Conservation (phyloP, 2,888 invertebrate genomes). For the Tinea semifulvella region DNA sequence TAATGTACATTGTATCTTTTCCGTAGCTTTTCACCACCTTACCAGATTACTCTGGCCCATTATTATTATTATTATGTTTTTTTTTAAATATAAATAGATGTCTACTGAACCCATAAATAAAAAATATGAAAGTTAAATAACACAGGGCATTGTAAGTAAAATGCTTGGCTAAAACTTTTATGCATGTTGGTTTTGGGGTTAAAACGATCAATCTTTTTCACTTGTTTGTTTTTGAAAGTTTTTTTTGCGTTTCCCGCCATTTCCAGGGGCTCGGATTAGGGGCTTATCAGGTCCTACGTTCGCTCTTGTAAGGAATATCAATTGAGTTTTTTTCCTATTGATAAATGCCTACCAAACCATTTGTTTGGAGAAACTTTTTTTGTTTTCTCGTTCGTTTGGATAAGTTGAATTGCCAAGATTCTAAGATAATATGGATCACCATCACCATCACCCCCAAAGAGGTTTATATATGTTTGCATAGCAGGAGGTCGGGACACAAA, state of each 20-base stretch:
- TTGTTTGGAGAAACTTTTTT: background rate
- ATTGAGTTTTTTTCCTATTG: conserved; percentile 9
- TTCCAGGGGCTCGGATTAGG: conserved; percentile 4
- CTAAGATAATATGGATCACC: too few relatives aligned
- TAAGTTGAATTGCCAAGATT: too few relatives aligned
- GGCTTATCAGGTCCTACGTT: conserved; percentile 9
- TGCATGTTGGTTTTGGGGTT: conserved; percentile 8
- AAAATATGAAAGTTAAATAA: background rate
- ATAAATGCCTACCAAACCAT: conserved; percentile 1
- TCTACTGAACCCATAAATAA: background rate
- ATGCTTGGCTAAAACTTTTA: background rate
- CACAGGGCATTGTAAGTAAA: conserved; percentile 6
- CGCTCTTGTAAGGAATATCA: conserved; percentile 2
- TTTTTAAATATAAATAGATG: too few relatives aligned
- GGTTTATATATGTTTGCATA: too few relatives aligned
- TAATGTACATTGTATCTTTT: too few relatives aligned
- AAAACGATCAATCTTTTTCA: conserved; percentile 10
- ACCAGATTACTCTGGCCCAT: too few relatives aligned
- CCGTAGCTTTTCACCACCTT: too few relatives aligned
- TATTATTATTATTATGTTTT: too few relatives aligned
- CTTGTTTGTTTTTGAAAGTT: conserved; percentile 11
- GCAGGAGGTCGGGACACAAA: too few relatives aligned
- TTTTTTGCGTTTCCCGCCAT: background rate
- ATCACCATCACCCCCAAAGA: too few relatives aligned
- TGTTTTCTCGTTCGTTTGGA: too few relatives aligned